Base-by-base conservation (phyloP, 2,797 vertebrate genomes). In the Diplodus puntazzo region DNA sequence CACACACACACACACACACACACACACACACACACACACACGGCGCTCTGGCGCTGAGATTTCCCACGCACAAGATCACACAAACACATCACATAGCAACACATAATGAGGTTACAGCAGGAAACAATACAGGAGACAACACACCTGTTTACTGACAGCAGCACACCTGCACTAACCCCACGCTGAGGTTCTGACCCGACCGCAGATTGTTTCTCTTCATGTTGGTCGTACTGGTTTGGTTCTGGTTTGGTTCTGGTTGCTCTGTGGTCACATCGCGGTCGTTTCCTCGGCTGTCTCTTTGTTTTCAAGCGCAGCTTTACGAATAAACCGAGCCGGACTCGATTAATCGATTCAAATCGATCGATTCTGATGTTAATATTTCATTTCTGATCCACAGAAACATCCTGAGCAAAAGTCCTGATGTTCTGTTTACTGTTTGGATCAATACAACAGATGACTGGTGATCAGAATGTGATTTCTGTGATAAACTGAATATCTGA, bases 21-120 rank as follows among this genome's bases (percentile, higher is more conserved):
- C 48, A 66, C 48, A 75, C 64, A 50, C 10, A 65, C 53, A 62
- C 25, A 69, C 34, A 64, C 53, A 21, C 3, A 34, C 1, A 25
- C 11, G 0, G 1, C 1, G 7, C 50, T 20, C n/a, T 2, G 0
- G 5, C 14, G 0, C 69, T 86, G 63, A 17, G 16, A 75, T 79
- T 87, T 86, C 88, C 81, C 80, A 84, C 62, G 43, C 67, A 46
- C 10, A 39, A 21, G 13, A 70, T 72, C 64, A 27, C 81, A 16
- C 27, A 59, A 80, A 87, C 46, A 54, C 71, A 81, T 30, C 82
- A 46, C 74, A 62, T 21, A 59, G 73, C 54, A 65, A 53, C 62
- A 75, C 54, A 45, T 57, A 53, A 80, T 60, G 42, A 76, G 58
- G 76, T 79, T 34, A 71, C 20, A 73, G 77, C 71, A 75, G 11